A percentile compares a stretch with the other conserved stretches of the same genome.
These are phyloP conservation scores for Myopa tessellatipennis DNA, from an alignment of 2,888 invertebrate species.

Conservation along the genomic window DNA sequence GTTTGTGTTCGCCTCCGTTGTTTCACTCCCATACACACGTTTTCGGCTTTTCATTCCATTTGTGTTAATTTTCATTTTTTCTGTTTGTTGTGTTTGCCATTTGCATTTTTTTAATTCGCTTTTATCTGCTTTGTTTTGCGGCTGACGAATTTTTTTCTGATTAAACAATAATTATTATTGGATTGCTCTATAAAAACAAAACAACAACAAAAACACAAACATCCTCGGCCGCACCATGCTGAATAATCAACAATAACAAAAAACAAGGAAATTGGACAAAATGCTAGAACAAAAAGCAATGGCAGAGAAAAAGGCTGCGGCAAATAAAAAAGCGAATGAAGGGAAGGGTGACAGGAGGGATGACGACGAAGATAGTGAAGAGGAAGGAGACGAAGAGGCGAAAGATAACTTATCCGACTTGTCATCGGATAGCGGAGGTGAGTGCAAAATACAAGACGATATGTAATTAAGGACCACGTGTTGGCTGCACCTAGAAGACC, in stretches of 20 bases:
- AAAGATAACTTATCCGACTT: conserved; percentile 41
- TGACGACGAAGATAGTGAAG: conserved; percentile 17
- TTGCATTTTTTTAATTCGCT: conserved; percentile 44
- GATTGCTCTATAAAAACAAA: conserved; percentile 52
- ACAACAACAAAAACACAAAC: conserved; percentile 43
- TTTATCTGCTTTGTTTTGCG: conserved; percentile 38
- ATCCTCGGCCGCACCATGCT: neutral
- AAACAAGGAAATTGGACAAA: conserved; percentile 52
- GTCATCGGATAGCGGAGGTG: conserved; percentile 48
- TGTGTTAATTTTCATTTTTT: conserved; percentile 55
- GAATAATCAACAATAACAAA: neutral
- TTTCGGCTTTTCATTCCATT: conserved; percentile 61
- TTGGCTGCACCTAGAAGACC: neutral
- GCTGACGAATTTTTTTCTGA: conserved; percentile 45
- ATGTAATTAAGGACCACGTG: conserved; percentile 2
- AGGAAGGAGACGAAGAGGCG: conserved; percentile 39
- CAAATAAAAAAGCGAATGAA: conserved; percentile 45
- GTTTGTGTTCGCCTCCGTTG: conserved; percentile 37
- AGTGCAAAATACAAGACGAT: conserved; percentile 39
- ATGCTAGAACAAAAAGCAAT: conserved; percentile 46
- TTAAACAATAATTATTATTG: conserved; percentile 55
- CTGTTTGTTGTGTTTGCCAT: conserved; percentile 46
- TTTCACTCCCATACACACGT: conserved; percentile 48
- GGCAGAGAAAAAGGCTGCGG: conserved; percentile 42
- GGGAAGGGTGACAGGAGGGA: conserved; percentile 39